Evolutionary conservation across 2,113 vertebrate species (phyloP).

Genomic region (Pelmatolapia mariae): DNA sequence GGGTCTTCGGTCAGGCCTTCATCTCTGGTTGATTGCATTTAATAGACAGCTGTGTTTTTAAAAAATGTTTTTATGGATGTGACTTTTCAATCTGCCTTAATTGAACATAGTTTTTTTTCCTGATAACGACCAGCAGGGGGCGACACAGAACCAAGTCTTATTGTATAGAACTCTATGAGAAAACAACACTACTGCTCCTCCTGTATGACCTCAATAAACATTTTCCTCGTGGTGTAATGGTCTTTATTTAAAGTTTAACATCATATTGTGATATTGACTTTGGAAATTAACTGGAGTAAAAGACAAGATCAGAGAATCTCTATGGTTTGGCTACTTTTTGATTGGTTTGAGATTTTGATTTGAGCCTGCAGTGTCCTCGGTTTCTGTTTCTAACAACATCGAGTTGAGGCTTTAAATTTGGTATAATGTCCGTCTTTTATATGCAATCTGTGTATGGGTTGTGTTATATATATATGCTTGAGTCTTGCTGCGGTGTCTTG

Average conservation of each 20-base stretch:
- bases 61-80: neutral
- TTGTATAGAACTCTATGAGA: neutral
- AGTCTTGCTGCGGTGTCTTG: constrained; percentile 6
- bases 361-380: neutral
- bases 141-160: neutral
- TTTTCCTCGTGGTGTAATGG: neutral
- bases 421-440: neutral
- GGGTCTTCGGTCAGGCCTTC: neutral
- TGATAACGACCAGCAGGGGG: neutral
- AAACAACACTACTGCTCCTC: neutral
- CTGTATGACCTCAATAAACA: neutral
- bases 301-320: neutral
- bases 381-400: neutral
- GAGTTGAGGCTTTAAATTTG: neutral
- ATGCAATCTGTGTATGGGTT: neutral
- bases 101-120: neutral
- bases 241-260: neutral
- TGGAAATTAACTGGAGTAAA: neutral
- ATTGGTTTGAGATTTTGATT: neutral
- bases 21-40: neutral
- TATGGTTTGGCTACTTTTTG: neutral
- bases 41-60: neutral
- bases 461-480: too few relatives aligned
- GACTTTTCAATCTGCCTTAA: neutral
- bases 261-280: neutral